A percentile compares a stretch with the other conserved stretches of the same genome.
These are phyloP conservation scores for Dromaius novaehollandiae DNA, from an alignment of 2,113 vertebrate species.

Conservation along the genomic window DNA sequence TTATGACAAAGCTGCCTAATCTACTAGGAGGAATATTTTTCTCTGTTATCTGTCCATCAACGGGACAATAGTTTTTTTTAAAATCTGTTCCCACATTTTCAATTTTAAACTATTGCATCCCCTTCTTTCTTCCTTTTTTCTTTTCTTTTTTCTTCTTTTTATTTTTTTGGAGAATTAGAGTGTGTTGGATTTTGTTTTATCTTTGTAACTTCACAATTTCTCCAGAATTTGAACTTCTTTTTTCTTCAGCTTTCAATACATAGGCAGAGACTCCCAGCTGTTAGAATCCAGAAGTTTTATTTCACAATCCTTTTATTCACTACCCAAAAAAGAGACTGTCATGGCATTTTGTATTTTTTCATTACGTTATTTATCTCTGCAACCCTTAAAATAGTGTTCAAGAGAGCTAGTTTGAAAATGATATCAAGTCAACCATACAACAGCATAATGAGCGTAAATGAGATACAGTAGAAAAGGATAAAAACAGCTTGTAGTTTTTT, in stretches of 20 bases:
- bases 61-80: background rate
- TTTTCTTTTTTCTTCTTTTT: no score
- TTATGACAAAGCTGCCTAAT: background rate
- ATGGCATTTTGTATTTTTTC: constrained; percentile 13
- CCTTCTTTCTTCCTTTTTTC: background rate
- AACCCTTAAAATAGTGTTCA: background rate
- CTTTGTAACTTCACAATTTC: background rate
- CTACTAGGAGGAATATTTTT: background rate
- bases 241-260: background rate
- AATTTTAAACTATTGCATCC: background rate
- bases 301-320: constrained; percentile 8
- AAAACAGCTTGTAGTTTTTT: constrained; percentile 1
- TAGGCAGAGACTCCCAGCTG: background rate
- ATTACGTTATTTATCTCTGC: constrained; percentile 30
- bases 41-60: background rate
- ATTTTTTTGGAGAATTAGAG: background rate
- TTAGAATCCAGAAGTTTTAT: background rate
- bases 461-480: background rate
- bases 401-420: constrained; percentile 10
- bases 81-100: background rate
- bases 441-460: background rate
- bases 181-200: background rate
- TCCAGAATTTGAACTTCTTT: background rate
- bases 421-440: background rate
- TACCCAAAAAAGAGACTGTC: background rate